A percentile compares a stretch with the other conserved stretches of the same genome.
These are phyloP conservation scores for Elegia similella DNA, from an alignment of 2,888 invertebrate genomes.

Conservation along the genomic window DNA sequence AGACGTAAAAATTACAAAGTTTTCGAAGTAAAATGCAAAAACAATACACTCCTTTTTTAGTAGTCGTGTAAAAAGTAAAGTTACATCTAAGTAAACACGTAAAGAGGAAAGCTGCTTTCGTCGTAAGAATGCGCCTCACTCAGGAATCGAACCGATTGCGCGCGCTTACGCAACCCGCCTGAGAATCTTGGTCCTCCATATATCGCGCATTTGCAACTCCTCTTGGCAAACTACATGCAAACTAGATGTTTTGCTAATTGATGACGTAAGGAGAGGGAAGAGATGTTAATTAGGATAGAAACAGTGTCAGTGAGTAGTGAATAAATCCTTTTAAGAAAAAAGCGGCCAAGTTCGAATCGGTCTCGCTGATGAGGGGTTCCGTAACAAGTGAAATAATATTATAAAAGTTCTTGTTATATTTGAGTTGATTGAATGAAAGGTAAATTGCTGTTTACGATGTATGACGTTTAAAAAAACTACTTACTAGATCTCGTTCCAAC, in stretches of 20 bases:
- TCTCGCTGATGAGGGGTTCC: no score
- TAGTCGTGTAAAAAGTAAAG: conserved; percentile 24
- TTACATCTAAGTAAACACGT: conserved; percentile 36
- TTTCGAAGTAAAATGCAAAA: no score
- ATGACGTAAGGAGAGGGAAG: conserved; percentile 4
- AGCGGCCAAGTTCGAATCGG: no score
- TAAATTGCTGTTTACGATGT: no score
- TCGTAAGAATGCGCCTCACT: conserved; percentile 50
- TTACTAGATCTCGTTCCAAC: no score
- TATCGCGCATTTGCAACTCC: background rate
- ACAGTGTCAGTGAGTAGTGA: conserved; percentile 1
- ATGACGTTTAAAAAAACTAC: no score
- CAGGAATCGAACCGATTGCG: conserved; percentile 52
- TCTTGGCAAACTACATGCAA: conserved; percentile 2
- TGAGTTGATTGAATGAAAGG: no score
- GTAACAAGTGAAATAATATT: no score
- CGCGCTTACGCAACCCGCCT: conserved; percentile 31
- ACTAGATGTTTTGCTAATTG: conserved; percentile 4
- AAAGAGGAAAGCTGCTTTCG: conserved; percentile 67
- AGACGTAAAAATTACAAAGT: no score
- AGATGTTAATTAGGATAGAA: conserved; percentile 7
- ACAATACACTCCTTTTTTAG: no score
- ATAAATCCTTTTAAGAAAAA: background rate
- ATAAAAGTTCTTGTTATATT: no score
- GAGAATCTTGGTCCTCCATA: conserved; percentile 12